Evolutionary conservation across 2,113 vertebrate species (phyloP).

Genomic region (Bungarus multicinctus): DNA sequence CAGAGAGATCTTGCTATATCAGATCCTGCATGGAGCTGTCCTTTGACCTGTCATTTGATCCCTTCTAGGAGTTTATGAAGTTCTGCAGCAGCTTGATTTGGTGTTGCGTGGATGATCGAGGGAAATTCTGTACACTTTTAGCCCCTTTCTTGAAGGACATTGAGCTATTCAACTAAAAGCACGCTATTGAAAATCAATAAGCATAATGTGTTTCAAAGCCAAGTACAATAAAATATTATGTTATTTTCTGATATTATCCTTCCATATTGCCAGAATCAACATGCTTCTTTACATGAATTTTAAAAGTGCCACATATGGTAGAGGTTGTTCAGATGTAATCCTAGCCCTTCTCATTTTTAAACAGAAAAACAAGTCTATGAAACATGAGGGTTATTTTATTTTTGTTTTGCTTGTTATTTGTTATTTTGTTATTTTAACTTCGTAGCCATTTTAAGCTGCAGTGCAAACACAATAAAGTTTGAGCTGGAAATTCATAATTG

Average conservation of each 20-base stretch:
- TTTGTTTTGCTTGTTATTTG: background rate
- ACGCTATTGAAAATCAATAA: constrained; percentile 76
- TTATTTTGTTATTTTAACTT: background rate
- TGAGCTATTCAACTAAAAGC: constrained; percentile 65
- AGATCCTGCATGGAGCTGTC: background rate
- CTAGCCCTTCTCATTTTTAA: background rate
- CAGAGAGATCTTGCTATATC: background rate
- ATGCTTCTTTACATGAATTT: constrained; percentile 11
- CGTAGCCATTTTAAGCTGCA: background rate
- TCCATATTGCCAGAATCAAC: constrained; percentile 65
- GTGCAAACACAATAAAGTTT: background rate
- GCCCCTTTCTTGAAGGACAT: constrained; percentile 61
- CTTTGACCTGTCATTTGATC: too few species aligned
- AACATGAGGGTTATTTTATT: background rate
- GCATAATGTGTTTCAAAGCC: constrained; percentile 72
- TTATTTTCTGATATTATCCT: constrained; percentile 82
- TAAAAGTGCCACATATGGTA: background rate
- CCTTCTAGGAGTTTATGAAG: background rate
- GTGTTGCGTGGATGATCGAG: background rate
- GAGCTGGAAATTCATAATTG: background rate
- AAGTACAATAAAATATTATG: constrained; percentile 77
- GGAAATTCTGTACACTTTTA: constrained; percentile 42
- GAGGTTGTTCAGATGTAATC: background rate
- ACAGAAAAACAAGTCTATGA: background rate
- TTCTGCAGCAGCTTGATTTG: background rate